phyloP scores from a whole-genome alignment of 2,797 vertebrate species.

The Rhynchonycteris naso region DNA sequence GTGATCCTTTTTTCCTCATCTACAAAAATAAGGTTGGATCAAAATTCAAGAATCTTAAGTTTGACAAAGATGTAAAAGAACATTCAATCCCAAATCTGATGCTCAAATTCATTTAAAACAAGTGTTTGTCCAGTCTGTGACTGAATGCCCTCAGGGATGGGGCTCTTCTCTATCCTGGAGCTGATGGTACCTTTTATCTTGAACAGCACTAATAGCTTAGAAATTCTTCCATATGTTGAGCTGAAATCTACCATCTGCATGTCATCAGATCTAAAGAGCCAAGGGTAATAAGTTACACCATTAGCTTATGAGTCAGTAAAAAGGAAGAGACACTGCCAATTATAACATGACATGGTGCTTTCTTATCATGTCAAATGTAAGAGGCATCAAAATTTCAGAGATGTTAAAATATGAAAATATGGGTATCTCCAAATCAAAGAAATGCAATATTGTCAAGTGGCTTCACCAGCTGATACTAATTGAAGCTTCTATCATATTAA shows the following conservation, averaged over 20 bases:
- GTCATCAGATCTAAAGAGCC: constrained; percentile 39
- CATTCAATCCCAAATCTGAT: neutral
- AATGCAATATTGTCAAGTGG: neutral
- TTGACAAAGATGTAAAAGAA: constrained; percentile 17
- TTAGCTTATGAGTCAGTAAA: constrained; percentile 12
- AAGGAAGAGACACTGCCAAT: constrained; percentile 6
- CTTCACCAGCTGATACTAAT: neutral
- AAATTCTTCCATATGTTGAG: constrained; percentile 50
- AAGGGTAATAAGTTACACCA: constrained; percentile 5
- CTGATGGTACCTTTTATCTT: constrained; percentile 44
- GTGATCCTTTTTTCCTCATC: neutral
- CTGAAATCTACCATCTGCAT: constrained; percentile 38
- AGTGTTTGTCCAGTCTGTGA: neutral
- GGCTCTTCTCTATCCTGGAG: neutral
- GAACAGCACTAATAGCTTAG: constrained; percentile 39
- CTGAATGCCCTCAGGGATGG: neutral
- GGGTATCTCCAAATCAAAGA: neutral
- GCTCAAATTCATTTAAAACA: neutral
- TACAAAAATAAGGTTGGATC: neutral
- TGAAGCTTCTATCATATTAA: neutral
- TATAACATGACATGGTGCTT: neutral
- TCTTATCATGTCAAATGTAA: neutral
- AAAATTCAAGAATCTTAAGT: constrained; percentile 5
- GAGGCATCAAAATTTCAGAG: constrained; percentile 2
- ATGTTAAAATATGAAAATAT: constrained; percentile 29